Base-by-base conservation (phyloP, 2,113 vertebrate genomes). In the Phainopepla nitens region DNA sequence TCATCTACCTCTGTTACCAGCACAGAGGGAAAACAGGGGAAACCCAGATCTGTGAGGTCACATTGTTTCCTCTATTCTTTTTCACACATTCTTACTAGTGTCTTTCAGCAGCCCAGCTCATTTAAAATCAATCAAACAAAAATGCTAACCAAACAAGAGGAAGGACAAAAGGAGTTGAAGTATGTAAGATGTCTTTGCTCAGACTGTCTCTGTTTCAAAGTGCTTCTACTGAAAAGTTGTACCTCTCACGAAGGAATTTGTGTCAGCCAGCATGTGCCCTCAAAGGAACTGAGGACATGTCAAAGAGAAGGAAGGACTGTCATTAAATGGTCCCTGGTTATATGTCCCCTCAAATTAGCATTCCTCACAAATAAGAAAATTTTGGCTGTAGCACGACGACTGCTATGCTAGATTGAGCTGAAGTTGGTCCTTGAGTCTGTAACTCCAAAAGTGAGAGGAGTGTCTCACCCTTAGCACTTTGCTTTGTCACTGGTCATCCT, bases 21-120 rank as follows among this genome's bases (percentile, higher is more conserved):
- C 11, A 14, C 11, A 51, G 27, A 60, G 58, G 39, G 41, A 54
- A 76, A 75, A 22, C 4, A 31, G 3, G 3, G 47, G 23, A 88
- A 77, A 42, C 72, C 56, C 42, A 58, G 29, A 47, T n/a, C 20
- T 39, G 15, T 50, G 29, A 45, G 25, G 28, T 71, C 28, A 12
- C 0, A 0, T 42, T 39, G 5, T 72, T 93, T 41, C 41, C 35
- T 76, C 29, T 70, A 0, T 44, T n/a, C 50, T 75, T 27, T 75
- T 62, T 92, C 47, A 73, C 39, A n/a, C 6, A 3, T 81, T 84
- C 15, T 72, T 61, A 36, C 11, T 11, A 17, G 36, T 29, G 36
- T 31, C 19, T 54, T 85, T 54, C 51, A 70, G 42, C 24, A 85
- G 54, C 29, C 15, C 15, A 70, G 19, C 17, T 22, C 10, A 5